Percentiles rank a stretch among this genome's conserved stretches.
These are phyloP conservation scores for Phalacrocorax pelagicus DNA, from an alignment of 2,113 vertebrate genomes.

Conservation along the genomic window DNA sequence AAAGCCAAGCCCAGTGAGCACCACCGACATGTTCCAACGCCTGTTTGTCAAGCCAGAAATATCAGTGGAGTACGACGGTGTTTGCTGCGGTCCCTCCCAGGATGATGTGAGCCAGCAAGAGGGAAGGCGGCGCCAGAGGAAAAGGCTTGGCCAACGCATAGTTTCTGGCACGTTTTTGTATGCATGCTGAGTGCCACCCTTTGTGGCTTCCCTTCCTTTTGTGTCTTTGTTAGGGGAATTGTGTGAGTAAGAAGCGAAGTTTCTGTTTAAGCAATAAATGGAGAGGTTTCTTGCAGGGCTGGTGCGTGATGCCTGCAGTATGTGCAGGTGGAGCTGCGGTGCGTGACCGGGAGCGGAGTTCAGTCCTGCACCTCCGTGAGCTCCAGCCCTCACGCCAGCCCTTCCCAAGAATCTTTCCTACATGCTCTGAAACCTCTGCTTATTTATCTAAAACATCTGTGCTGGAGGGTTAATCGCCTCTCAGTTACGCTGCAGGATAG, in stretches of 20 bases:
- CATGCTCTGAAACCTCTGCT: background rate
- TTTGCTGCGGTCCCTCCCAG: background rate
- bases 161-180: background rate
- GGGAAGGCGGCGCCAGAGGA: background rate
- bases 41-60: background rate
- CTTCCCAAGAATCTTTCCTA: background rate
- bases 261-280: background rate
- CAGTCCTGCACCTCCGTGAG: background rate
- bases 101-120: background rate
- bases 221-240: background rate
- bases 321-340: too few relatives aligned
- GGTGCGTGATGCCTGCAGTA: background rate
- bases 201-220: background rate
- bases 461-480: background rate
- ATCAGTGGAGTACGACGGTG: background rate
- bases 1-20: background rate
- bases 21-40: background rate
- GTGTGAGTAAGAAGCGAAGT: background rate
- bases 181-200: background rate
- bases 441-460: background rate
- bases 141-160: background rate
- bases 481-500: background rate
- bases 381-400: background rate
- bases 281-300: background rate
- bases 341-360: background rate